Conservation (phyloP, 2,888 invertebrate species). For the Brenthis daphne region DNA sequence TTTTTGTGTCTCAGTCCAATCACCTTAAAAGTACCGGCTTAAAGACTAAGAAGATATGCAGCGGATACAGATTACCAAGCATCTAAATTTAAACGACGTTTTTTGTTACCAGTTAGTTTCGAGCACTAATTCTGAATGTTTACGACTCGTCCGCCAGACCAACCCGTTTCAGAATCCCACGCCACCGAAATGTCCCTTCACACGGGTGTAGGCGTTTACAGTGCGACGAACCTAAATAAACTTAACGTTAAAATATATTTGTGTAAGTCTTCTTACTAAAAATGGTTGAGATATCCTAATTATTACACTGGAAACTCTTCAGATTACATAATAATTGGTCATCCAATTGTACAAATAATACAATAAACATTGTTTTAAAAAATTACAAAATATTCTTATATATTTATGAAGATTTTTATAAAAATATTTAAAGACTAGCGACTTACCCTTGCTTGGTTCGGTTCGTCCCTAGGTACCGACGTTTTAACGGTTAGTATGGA, state of each 20-base stretch:
- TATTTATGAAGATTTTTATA: too few relatives aligned
- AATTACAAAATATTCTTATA: too few relatives aligned
- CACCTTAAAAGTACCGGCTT: constrained; percentile 37
- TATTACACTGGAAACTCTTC: background rate
- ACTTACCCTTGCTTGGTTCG: too few relatives aligned
- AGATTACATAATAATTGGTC: too few relatives aligned
- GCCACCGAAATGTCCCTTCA: constrained; percentile 59
- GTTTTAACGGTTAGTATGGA: too few relatives aligned
- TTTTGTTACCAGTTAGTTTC: constrained; percentile 66
- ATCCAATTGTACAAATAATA: too few relatives aligned
- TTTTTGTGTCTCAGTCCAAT: constrained; percentile 16
- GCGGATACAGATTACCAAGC: constrained; percentile 43
- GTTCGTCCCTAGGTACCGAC: too few relatives aligned
- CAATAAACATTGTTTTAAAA: too few relatives aligned
- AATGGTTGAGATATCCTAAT: constrained; percentile 4
- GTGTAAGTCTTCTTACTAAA: background rate
- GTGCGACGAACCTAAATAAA: constrained; percentile 38
- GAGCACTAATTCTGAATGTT: constrained; percentile 74
- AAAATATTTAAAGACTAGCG: too few relatives aligned
- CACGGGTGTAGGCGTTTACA: constrained; percentile 42
- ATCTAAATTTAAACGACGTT: constrained; percentile 65
- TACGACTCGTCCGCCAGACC: constrained; percentile 69
- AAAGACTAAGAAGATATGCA: constrained; percentile 37
- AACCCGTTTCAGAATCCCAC: constrained; percentile 73
- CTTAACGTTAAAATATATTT: constrained; percentile 16